Evolutionary conservation across 2,113 vertebrate species (phyloP).

Genomic region (Dendropsophus ebraccatus): DNA sequence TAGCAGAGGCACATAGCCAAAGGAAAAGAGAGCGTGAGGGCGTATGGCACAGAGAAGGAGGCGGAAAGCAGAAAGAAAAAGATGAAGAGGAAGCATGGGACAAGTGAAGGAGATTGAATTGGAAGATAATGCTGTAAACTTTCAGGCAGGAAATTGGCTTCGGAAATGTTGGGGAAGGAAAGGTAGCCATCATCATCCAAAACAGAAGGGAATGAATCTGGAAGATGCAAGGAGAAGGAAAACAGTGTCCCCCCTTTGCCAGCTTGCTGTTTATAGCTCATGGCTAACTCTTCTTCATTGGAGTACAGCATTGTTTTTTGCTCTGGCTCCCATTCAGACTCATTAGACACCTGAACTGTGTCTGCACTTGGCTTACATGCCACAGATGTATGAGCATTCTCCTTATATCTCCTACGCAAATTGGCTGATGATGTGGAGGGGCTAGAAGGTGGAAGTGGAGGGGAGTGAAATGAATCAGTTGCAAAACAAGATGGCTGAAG

Average conservation of each 20-base stretch:
- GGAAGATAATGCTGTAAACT: conserved; percentile 91
- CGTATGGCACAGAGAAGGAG: conserved; percentile 95
- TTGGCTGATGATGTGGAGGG: conserved; percentile 78
- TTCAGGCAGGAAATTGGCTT: conserved; percentile 88
- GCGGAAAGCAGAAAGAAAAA: conserved; percentile 98
- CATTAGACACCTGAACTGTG: conserved; percentile 59
- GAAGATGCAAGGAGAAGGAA: conserved; percentile 98
- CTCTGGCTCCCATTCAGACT: conserved; percentile 72
- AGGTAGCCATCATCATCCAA: conserved; percentile 96
- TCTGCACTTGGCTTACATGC: conserved; percentile 71
- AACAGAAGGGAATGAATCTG: conserved; percentile 86
- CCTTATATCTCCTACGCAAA: conserved; percentile 87
- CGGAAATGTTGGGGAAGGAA: conserved; percentile 89
- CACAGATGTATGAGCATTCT: conserved; percentile 71
- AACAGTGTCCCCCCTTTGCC: conserved; percentile 84
- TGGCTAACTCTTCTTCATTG: conserved; percentile 79
- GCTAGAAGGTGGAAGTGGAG: conserved; percentile 76
- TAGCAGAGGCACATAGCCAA: conserved; percentile 99
- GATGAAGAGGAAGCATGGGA: conserved; percentile 97
- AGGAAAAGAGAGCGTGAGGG: conserved; percentile 98
- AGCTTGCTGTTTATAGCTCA: conserved; percentile 80
- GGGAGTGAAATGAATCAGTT: conserved; percentile 73
- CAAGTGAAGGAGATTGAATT: conserved; percentile 91
- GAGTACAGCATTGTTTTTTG: conserved; percentile 76
- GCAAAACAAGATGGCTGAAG: conserved; percentile 77